A percentile compares a stretch with the other conserved stretches of the same genome.
Conservation (phyloP, 2,797 vertebrate species). For the Argentina silus region DNA sequence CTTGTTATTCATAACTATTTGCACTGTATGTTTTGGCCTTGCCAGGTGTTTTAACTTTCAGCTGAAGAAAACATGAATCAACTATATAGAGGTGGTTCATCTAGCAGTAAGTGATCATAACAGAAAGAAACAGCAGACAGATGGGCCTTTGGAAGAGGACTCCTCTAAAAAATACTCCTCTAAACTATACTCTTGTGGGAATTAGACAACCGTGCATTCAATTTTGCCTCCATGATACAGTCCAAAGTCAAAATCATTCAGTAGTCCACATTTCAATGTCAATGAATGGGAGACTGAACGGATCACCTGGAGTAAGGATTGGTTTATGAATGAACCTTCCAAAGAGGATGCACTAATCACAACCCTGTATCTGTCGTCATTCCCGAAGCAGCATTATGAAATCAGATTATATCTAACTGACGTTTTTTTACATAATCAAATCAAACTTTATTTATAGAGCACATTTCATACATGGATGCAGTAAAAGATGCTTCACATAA, state of each 20-base stretch:
- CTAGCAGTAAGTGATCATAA: slow-evolving; percentile 7
- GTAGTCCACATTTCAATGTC: slow-evolving; percentile 7
- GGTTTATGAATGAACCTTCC: slow-evolving; percentile 75
- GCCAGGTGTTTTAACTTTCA: background rate
- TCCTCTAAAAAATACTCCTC: background rate
- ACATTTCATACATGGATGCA: too few species aligned
- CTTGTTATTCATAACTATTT: background rate
- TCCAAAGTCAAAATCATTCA: background rate
- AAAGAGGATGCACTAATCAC: slow-evolving; percentile 39
- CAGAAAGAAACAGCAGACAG: slow-evolving; percentile 29
- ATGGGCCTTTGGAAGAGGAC: background rate
- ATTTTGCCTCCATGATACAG: background rate
- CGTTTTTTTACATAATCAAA: too few species aligned
- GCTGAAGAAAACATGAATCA: background rate
- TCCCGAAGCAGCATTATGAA: slow-evolving; percentile 28
- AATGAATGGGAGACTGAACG: slow-evolving; percentile 62
- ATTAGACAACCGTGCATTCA: background rate
- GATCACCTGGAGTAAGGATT: slow-evolving; percentile 49
- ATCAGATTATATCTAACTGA: background rate
- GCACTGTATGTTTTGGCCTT: background rate
- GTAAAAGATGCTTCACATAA: too few species aligned
- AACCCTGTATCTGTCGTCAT: slow-evolving; percentile 42
- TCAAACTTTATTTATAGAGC: too few species aligned
- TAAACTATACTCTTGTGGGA: background rate
- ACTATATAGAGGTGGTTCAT: slow-evolving; percentile 6